Conservation (phyloP, 2,888 invertebrate genomes). For the Chydorus sphaericus region DNA sequence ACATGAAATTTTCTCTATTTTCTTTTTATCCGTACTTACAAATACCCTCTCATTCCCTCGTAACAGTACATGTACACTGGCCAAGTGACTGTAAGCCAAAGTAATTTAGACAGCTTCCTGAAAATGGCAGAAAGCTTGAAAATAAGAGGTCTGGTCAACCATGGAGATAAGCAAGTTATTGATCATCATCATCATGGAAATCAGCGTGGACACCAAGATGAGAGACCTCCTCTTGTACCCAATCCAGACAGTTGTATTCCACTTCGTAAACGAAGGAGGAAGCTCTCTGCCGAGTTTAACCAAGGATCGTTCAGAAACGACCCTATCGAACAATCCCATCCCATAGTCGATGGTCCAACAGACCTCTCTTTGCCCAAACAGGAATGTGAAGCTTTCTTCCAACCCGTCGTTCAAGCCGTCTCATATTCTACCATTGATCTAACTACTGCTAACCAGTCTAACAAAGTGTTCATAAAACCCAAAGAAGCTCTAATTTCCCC, state of each 20-base stretch:
- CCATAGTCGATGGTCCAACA: not conserved
- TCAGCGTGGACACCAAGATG: slow-evolving; percentile 1
- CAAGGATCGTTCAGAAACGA: not conserved
- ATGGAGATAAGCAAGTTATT: not conserved
- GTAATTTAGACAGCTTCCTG: slow-evolving; percentile 75
- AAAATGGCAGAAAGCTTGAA: slow-evolving; percentile 84
- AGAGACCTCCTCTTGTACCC: not conserved
- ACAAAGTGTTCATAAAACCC: not conserved
- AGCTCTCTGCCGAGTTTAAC: not conserved
- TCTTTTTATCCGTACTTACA: not conserved
- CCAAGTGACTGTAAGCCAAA: slow-evolving; percentile 79
- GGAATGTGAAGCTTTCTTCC: not conserved
- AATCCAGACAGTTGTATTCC: not conserved
- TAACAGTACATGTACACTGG: slow-evolving; percentile 64
- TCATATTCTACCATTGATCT: not conserved
- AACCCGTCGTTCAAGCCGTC: not conserved
- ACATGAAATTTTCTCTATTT: not conserved
- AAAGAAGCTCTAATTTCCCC: slow-evolving; percentile 1
- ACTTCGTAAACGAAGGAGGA: not conserved
- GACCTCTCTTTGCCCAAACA: not conserved
- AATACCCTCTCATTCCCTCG: too few species aligned
- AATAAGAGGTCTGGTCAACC: slow-evolving; percentile 70
- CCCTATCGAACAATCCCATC: not conserved
- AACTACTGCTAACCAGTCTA: not conserved
- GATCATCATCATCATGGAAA: too few species aligned